Evolutionary conservation across 2,888 invertebrate species (phyloP).

Genomic region (Troides helena): DNA sequence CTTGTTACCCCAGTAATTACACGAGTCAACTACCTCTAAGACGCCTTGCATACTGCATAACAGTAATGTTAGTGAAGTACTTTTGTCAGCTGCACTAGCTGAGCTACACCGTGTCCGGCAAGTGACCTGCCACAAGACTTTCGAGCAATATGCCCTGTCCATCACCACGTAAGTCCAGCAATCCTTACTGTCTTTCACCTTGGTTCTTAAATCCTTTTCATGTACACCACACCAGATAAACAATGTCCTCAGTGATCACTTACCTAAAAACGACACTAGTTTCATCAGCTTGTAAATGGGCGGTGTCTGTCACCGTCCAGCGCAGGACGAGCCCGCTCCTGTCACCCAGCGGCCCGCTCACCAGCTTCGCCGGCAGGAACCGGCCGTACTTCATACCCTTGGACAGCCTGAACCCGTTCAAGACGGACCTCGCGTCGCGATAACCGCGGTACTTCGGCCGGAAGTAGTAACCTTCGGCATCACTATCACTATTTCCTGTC

Average conservation of each 20-base stretch:
- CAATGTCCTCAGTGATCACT: constrained; percentile 38
- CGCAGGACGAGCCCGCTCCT: constrained; percentile 55
- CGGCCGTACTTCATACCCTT: constrained; percentile 50
- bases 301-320: constrained; percentile 64
- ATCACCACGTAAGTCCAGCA: no score
- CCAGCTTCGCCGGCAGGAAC: constrained; percentile 53
- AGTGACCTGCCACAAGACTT: no score
- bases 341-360: constrained; percentile 59
- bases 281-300: constrained; percentile 59
- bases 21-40: no score
- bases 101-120: no score
- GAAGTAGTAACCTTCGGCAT: constrained; percentile 56
- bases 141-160: no score
- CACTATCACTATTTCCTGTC: constrained; percentile 45
- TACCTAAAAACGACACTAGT: constrained; percentile 76
- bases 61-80: no score
- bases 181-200: no score
- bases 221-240: no score
- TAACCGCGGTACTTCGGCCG: constrained; percentile 54
- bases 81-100: no score
- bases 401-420: constrained; percentile 37
- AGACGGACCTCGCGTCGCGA: constrained; percentile 53
- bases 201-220: no score
- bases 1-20: no score
- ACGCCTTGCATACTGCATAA: no score